These are phyloP conservation scores for Oncopodura yosiiana DNA, from an alignment of 1,140 invertebrate species.

Conservation along the genomic window DNA sequence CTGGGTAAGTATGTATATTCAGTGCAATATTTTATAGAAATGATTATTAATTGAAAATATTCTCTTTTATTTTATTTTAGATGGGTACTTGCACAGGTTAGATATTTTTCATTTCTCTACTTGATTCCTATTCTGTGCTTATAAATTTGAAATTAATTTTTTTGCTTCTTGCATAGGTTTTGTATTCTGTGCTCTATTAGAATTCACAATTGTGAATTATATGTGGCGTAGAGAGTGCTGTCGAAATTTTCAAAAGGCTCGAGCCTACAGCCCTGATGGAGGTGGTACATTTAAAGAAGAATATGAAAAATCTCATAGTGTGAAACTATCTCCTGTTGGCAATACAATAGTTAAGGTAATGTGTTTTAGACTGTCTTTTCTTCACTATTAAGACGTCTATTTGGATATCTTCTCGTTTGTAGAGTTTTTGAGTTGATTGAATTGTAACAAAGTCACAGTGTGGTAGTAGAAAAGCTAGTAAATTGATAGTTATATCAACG, in stretches of 20 bases:
- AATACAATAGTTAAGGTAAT: slow-evolving; percentile 29
- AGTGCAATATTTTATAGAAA: too few species aligned
- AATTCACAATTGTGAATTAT: slow-evolving; percentile 35
- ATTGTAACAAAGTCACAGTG: not conserved
- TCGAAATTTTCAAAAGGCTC: slow-evolving; percentile 12
- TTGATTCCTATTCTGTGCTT: not conserved
- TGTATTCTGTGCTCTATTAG: slow-evolving; percentile 33
- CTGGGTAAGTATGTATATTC: too few species aligned
- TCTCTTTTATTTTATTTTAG: slow-evolving; percentile 11
- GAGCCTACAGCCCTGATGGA: slow-evolving; percentile 21
- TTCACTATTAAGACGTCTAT: not conserved
- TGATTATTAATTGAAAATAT: not conserved
- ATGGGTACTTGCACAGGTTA: slow-evolving; percentile 33
- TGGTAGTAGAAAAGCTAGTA: not conserved
- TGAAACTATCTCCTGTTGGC: slow-evolving; percentile 8
- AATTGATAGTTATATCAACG: not conserved
- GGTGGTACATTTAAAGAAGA: slow-evolving; percentile 2
- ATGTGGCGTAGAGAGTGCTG: slow-evolving; percentile 32
- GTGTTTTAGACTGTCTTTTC: not conserved
- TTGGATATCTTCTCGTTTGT: not conserved
- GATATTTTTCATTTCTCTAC: not conserved
- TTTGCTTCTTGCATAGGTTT: slow-evolving; percentile 18
- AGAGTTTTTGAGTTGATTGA: not conserved
- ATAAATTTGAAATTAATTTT: slow-evolving; percentile 4
- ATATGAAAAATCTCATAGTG: slow-evolving; percentile 10